Conservation (phyloP, 2,888 invertebrate species). For the Balanococcus diminutus region DNA sequence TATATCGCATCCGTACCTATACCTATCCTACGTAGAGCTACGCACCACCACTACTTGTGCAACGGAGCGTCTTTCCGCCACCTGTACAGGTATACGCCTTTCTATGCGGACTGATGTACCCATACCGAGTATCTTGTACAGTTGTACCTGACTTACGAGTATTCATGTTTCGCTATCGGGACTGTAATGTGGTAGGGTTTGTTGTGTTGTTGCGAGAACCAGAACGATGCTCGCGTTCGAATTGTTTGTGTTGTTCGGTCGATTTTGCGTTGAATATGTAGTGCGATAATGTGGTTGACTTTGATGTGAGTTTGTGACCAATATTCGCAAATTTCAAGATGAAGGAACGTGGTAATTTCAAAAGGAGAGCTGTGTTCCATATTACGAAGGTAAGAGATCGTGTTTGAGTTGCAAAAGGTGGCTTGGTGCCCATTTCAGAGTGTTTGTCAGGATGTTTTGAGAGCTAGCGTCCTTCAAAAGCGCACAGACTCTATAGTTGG, state of each 20-base stretch:
- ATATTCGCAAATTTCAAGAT: background rate
- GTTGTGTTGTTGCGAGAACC: background rate
- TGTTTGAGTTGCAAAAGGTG: background rate
- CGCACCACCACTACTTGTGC: constrained; percentile 39
- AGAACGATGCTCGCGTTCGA: background rate
- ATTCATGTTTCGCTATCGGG: background rate
- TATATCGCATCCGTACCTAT: background rate
- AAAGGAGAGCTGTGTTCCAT: constrained; percentile 70
- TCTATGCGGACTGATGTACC: background rate
- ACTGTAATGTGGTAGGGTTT: background rate
- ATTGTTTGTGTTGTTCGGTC: background rate
- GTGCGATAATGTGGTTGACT: constrained; percentile 12
- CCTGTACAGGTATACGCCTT: constrained; percentile 52
- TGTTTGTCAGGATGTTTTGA: background rate
- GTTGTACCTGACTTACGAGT: background rate
- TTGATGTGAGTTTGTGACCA: background rate
- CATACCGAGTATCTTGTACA: background rate
- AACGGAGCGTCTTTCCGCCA: constrained; percentile 53
- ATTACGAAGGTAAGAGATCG: constrained; percentile 70
- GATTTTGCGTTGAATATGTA: constrained; percentile 30
- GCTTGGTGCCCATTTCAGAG: background rate
- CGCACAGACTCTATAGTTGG: background rate
- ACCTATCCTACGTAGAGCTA: background rate
- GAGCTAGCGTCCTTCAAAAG: background rate
- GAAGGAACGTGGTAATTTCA: constrained; percentile 55